Evolutionary conservation across 2,888 invertebrate genomes (phyloP).

Genomic region (Eudasyphora cyanicolor): DNA sequence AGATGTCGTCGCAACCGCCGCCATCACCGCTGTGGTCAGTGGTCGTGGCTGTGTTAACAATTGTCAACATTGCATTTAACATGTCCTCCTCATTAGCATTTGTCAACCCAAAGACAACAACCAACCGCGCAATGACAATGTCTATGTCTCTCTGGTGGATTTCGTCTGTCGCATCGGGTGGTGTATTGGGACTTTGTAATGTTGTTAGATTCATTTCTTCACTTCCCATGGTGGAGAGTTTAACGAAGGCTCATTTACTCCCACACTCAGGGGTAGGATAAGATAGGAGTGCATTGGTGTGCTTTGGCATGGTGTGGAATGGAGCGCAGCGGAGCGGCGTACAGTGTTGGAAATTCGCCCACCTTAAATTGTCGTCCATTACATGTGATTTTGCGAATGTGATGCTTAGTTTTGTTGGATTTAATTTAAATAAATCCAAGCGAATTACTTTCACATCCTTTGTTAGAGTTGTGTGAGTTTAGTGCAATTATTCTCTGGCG

Average conservation of each 20-base stretch:
- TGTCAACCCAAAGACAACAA: conserved; percentile 48
- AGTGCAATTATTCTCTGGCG: background rate
- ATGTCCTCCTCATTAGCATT: conserved; percentile 66
- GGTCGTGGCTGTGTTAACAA: conserved; percentile 41
- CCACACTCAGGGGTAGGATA: conserved; percentile 34
- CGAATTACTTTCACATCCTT: conserved; percentile 55
- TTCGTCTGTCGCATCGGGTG: background rate
- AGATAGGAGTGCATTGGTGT: background rate
- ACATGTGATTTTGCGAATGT: conserved; percentile 47
- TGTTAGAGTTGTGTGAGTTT: background rate
- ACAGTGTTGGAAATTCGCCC: conserved; percentile 53
- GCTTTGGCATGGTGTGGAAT: background rate
- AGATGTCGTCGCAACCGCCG: too few species aligned
- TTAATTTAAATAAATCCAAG: conserved; percentile 58
- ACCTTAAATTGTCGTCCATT: conserved; percentile 37
- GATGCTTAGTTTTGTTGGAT: conserved; percentile 54
- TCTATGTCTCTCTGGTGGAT: background rate
- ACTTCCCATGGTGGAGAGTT: conserved; percentile 50
- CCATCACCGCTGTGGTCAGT: too few species aligned
- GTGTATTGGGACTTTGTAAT: background rate
- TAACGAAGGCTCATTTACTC: conserved; percentile 53
- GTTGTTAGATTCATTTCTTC: background rate
- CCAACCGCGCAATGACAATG: conserved; percentile 20
- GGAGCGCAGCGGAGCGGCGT: too few species aligned
- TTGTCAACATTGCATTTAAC: conserved; percentile 41